Base-by-base conservation (phyloP, 2,113 vertebrate species). In the Alexandromys fortis region DNA sequence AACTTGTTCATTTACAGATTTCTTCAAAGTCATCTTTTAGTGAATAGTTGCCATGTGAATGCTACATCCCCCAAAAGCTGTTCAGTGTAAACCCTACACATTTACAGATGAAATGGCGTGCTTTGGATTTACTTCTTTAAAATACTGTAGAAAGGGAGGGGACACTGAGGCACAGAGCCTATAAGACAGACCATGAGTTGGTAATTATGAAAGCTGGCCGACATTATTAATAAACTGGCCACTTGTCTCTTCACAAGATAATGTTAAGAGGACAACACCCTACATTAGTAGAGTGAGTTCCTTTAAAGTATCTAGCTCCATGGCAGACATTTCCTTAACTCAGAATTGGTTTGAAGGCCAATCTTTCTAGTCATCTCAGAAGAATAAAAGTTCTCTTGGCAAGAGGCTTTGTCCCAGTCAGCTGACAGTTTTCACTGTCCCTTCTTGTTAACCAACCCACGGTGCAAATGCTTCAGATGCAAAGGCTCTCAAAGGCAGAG, bases 1-100 rank as follows among this genome's bases (percentile, higher is more conserved):
- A 90, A 47, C 6, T 61, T 94, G 47, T 93, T 83, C 47, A 63
- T 49, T 78, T 91, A 83, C 63, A 24, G 38, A 83, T 96, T 78
- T 95, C 83, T 96, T 94, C 92, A 94, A 94, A 97, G 93, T 35
- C 33, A 82, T 35, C 1, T 22, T 47, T 77, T 33, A 92, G 77
- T 85, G 28, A 90, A 92, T 1, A 78, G 16, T 30, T 12, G 8
- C 2, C n/a, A 65, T 63, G 47, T 87, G 42, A 93, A 83, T 88
- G 89, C 42, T 8, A 89, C n/a, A 45, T 58, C n/a, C n/a, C 70
- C n/a, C 10, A n/a, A 89, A 72, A 86, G 22, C 42, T 81, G 35
- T 49, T 81, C 28, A 78, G 19, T 5, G 55, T 42, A 88, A 79
- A 52, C 30, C 8, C 7, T 55, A 72, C 35, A 63, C 22, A 91